Evolutionary conservation across 2,113 vertebrate species (phyloP).

Genomic region (Porphyrio hochstetteri): DNA sequence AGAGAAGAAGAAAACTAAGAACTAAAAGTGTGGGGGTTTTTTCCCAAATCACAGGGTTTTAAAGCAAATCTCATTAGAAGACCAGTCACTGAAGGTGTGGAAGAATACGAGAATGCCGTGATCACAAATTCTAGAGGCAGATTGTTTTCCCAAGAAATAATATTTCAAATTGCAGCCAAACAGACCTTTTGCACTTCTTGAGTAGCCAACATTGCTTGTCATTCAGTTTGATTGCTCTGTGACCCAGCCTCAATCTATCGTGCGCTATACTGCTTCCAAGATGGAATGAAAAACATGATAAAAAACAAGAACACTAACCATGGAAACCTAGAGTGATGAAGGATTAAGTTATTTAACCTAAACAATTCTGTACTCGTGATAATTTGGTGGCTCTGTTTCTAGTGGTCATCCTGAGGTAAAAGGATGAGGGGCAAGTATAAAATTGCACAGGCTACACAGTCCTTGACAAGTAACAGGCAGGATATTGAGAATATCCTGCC

Average conservation of each 20-base stretch:
- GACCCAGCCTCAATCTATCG: constrained; percentile 19
- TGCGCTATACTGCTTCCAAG: neutral
- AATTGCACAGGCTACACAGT: neutral
- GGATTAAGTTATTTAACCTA: neutral
- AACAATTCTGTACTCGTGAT: neutral
- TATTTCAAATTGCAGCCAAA: constrained; percentile 35
- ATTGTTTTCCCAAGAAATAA: neutral
- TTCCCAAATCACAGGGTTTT: neutral
- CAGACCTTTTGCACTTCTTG: constrained; percentile 43
- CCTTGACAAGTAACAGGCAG: neutral
- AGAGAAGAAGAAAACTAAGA: neutral
- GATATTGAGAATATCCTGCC: neutral
- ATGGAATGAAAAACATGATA: neutral
- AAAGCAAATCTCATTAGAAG: neutral
- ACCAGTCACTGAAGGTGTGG: neutral
- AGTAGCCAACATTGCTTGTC: constrained; percentile 4
- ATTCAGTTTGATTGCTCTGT: constrained; percentile 31
- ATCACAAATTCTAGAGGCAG: constrained; percentile 34
- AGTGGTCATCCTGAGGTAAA: neutral
- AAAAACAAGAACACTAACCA: neutral
- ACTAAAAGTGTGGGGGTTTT: neutral
- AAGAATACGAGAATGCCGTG: neutral
- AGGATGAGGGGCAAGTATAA: neutral
- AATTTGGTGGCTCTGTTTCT: neutral
- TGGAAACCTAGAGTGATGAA: neutral